Percentiles rank a stretch among this genome's conserved stretches.
Conservation (phyloP, 2,113 vertebrate genomes). For the Hoplias malabaricus region DNA sequence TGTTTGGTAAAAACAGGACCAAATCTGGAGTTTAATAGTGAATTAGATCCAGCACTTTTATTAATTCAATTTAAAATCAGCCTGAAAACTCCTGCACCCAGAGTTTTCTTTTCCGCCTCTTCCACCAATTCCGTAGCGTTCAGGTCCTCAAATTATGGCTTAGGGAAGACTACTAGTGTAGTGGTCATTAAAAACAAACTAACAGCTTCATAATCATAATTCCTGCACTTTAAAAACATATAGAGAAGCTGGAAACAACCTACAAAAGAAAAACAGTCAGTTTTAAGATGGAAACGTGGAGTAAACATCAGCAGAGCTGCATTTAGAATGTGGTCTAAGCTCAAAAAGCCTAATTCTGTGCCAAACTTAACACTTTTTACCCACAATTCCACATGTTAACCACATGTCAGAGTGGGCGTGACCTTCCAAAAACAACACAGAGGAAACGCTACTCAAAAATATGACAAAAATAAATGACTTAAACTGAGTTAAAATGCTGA, state of each 20-base stretch:
- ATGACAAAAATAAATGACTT: neutral
- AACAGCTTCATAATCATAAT: neutral
- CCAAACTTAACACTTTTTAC: neutral
- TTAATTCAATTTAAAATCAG: neutral
- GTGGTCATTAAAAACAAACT: constrained; percentile 14
- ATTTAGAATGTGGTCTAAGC: neutral
- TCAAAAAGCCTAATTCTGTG: neutral
- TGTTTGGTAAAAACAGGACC: neutral
- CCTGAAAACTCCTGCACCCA: neutral
- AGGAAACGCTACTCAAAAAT: neutral
- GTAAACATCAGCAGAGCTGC: neutral
- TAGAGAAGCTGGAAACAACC: neutral
- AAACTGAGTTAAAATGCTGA: neutral
- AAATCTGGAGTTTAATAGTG: neutral
- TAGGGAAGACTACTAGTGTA: constrained; percentile 33
- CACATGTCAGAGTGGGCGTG: neutral
- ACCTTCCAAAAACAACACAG: neutral
- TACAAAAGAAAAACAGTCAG: neutral
- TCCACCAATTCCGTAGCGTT: neutral
- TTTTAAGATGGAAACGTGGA: neutral
- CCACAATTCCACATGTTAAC: neutral
- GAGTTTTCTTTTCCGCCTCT: neutral
- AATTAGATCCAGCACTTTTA: neutral
- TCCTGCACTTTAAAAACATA: neutral
- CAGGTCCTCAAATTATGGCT: constrained; percentile 33